Conservation (phyloP, 2,113 vertebrate species). For the Neofelis nebulosa region DNA sequence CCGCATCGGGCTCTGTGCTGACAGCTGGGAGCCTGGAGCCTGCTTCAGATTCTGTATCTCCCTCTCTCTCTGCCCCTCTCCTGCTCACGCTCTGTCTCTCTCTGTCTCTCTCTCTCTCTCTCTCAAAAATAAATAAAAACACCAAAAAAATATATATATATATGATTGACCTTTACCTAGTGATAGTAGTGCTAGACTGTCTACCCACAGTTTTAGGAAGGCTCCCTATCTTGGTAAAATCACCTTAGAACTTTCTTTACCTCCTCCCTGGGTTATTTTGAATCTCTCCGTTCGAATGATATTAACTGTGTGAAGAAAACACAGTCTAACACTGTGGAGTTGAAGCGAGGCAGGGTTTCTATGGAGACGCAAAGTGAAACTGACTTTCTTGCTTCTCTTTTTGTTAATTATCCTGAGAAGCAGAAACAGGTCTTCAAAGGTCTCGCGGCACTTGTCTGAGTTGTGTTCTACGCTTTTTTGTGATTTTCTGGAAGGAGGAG, state of each 20-base stretch:
- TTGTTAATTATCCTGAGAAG: slow-evolving; percentile 27
- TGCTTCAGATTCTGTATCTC: no score
- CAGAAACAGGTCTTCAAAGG: neutral
- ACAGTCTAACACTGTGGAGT: neutral
- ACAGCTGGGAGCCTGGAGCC: no score
- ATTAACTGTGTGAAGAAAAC: slow-evolving; percentile 32
- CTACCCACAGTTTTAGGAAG: slow-evolving; percentile 52
- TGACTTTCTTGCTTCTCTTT: slow-evolving; percentile 16
- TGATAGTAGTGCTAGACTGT: neutral
- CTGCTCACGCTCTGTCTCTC: no score
- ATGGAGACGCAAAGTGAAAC: slow-evolving; percentile 25
- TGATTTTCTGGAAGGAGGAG: neutral
- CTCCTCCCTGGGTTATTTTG: slow-evolving; percentile 50
- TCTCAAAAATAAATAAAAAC: no score
- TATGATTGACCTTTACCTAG: slow-evolving; percentile 16
- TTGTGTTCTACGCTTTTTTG: neutral
- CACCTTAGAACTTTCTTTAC: slow-evolving; percentile 46
- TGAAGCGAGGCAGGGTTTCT: slow-evolving; percentile 29
- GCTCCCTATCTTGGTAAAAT: slow-evolving; percentile 27
- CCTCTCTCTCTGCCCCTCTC: no score
- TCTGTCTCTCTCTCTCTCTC: no score
- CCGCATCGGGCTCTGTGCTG: no score
- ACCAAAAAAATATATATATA: neutral
- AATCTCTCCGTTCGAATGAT: slow-evolving; percentile 15
- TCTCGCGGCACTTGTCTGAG: neutral